A percentile compares a stretch with the other conserved stretches of the same genome.
Evolutionary conservation across 2,888 invertebrate species (phyloP).

Genomic region (Drosophila paranaensis): DNA sequence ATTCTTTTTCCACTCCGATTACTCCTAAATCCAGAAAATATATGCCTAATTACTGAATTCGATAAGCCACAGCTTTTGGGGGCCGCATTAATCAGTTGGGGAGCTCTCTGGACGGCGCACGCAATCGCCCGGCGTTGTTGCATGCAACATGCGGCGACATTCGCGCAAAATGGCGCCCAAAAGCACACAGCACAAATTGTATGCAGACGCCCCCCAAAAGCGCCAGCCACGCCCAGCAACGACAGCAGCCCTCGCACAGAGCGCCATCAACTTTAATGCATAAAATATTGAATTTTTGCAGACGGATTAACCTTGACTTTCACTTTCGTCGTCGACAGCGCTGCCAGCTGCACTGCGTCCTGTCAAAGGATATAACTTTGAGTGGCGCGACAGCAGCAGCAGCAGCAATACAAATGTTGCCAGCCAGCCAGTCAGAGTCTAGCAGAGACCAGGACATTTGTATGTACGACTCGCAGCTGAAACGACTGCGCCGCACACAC

Average conservation of each 20-base stretch:
- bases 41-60: slow-evolving; percentile 29
- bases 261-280: slow-evolving; percentile 81
- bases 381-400: slow-evolving; percentile 70
- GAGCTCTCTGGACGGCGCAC: slow-evolving; percentile 31
- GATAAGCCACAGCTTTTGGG: slow-evolving; percentile 25
- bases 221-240: slow-evolving; percentile 2
- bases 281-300: slow-evolving; percentile 83
- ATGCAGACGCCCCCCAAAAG: slow-evolving; percentile 42
- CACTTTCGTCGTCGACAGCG: slow-evolving; percentile 74
- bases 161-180: slow-evolving; percentile 70
- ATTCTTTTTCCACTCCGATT: background rate
- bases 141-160: slow-evolving; percentile 51
- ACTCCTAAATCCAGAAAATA: background rate
- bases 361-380: slow-evolving; percentile 83
- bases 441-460: slow-evolving; percentile 71
- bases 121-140: slow-evolving; percentile 44
- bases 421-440: slow-evolving; percentile 45
- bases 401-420: slow-evolving; percentile 76
- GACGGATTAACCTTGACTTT: slow-evolving; percentile 85
- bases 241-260: background rate
- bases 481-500: slow-evolving; percentile 45
- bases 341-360: slow-evolving; percentile 68
- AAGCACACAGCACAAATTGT: slow-evolving; percentile 70
- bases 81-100: slow-evolving; percentile 50
- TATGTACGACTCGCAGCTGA: slow-evolving; percentile 69